Evolutionary conservation across 2,797 vertebrate genomes (phyloP).

Genomic region (Gambusia yucatana): DNA sequence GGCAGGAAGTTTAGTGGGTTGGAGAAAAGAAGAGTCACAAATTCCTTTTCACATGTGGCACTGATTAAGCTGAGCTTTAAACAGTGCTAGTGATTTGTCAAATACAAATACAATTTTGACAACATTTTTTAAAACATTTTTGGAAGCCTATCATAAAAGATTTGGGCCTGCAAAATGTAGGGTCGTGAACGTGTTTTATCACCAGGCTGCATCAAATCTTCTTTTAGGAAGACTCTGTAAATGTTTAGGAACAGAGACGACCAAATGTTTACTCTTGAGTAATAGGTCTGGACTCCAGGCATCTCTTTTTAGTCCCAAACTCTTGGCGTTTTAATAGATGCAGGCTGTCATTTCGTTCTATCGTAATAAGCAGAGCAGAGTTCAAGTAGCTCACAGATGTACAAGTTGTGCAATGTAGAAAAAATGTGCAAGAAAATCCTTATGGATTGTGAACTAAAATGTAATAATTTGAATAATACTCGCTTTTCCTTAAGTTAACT

Average conservation of each 20-base stretch:
- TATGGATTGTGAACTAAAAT: background rate
- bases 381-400: background rate
- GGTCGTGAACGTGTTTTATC: background rate
- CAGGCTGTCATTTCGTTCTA: background rate
- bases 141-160: background rate
- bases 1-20: background rate
- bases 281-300: background rate
- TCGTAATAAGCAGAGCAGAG: background rate
- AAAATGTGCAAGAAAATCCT: background rate
- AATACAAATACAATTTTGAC: background rate
- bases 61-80: background rate
- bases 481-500: background rate
- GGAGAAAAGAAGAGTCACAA: background rate
- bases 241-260: slow-evolving; percentile 1
- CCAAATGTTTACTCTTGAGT: background rate
- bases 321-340: background rate
- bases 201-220: background rate
- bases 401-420: background rate
- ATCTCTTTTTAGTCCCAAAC: background rate
- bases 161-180: background rate
- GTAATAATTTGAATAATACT: background rate
- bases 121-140: background rate
- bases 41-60: background rate
- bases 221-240: background rate
- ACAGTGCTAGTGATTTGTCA: background rate